phyloP scores from a whole-genome alignment of 2,888 invertebrate genomes.

The Chrysotoxum bicinctum region DNA sequence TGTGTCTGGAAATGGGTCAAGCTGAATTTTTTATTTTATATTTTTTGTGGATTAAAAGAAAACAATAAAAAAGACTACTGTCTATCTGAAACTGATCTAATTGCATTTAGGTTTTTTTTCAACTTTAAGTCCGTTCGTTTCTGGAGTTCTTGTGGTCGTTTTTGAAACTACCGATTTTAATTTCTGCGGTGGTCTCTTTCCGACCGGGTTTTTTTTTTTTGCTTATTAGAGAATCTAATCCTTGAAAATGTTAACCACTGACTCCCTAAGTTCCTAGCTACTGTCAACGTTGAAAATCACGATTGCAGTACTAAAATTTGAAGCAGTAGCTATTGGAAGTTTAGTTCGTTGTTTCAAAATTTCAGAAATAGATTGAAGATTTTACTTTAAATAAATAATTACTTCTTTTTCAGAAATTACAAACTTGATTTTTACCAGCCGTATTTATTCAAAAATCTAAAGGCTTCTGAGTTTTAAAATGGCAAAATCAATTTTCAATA shows the following conservation, averaged over 20 bases:
- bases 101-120: not conserved
- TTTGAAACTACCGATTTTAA: not conserved
- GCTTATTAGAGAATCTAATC: not conserved
- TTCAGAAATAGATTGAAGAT: too few relatives aligned
- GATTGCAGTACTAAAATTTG: too few relatives aligned
- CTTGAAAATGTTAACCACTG: not conserved
- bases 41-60: conserved; percentile 11
- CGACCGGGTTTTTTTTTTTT: not conserved
- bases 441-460: too few relatives aligned
- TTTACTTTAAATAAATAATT: too few relatives aligned
- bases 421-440: too few relatives aligned
- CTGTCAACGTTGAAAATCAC: too few relatives aligned
- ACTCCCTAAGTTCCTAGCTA: too few relatives aligned
- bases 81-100: not conserved
- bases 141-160: not conserved
- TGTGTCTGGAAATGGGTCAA: conserved; percentile 24
- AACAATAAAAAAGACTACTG: conserved; percentile 8
- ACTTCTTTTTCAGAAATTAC: too few relatives aligned
- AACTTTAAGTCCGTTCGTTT: not conserved
- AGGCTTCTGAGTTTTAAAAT: too few relatives aligned
- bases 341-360: too few relatives aligned
- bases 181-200: not conserved
- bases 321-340: too few relatives aligned
- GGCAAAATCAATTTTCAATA: too few relatives aligned
- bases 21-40: not conserved